Conservation (phyloP, 2,113 vertebrate species). For the Rynchops niger region DNA sequence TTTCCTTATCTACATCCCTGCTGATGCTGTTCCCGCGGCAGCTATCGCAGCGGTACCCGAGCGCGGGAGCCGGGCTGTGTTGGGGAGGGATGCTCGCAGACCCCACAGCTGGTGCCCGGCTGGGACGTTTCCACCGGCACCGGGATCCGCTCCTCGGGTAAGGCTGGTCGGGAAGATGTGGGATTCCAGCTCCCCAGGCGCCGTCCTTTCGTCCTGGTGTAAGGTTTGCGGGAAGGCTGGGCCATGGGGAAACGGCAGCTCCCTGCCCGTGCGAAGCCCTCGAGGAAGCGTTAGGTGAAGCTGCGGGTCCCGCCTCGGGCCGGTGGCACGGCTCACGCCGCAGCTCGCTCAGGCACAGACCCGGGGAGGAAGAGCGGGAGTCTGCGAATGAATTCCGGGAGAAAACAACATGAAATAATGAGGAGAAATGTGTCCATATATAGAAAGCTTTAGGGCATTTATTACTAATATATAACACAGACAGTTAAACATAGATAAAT, state of each 20-base stretch:
- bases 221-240: not conserved
- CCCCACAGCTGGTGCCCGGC: not conserved
- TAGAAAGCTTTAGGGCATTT: not conserved
- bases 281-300: not conserved
- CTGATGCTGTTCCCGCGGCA: not conserved
- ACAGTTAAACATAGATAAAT: constrained; percentile 37
- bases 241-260: not conserved
- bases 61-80: fast-evolving
- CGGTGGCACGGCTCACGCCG: not conserved
- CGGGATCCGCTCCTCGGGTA: not conserved
- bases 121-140: fast-evolving
- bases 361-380: not conserved
- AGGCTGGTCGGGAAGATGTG: not conserved
- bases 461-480: constrained; percentile 44
- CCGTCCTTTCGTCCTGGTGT: not conserved
- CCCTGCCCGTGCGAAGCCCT: not conserved
- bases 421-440: not conserved
- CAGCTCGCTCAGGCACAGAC: not conserved
- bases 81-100: fast-evolving
- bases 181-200: not conserved
- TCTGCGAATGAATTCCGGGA: not conserved
- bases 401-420: constrained; percentile 3
- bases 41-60: fast-evolving
- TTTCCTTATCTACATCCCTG: not conserved
- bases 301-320: not conserved